These are phyloP conservation scores for Thaumetopoea pityocampa DNA, from an alignment of 1,140 invertebrate genomes.

Conservation along the genomic window DNA sequence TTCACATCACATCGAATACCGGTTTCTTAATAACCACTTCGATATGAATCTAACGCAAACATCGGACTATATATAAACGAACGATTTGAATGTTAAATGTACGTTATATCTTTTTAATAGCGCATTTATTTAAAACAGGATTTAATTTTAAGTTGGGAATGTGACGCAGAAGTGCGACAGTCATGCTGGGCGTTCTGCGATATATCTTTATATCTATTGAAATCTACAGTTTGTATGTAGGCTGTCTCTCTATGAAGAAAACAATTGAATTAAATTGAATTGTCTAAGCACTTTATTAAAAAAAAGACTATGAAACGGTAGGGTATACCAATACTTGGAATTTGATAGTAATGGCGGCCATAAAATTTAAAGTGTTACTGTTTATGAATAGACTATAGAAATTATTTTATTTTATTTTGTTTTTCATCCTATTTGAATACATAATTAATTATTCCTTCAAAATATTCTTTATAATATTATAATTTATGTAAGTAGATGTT, in stretches of 20 bases:
- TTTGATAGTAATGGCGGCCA: conserved; percentile 1
- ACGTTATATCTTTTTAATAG: conserved; percentile 35
- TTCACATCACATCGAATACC: conserved; percentile 17
- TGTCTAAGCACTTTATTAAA: conserved; percentile 8
- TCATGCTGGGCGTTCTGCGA: conserved; percentile 21
- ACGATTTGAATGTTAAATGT: conserved; percentile 16
- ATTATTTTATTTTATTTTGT: too few relatives aligned
- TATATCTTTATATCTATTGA: conserved; percentile 25
- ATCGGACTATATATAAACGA: conserved; percentile 19
- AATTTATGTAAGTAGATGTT: too few relatives aligned
- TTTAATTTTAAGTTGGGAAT: conserved; percentile 27
- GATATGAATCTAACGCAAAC: conserved; percentile 29
- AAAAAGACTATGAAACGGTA: conserved; percentile 10
- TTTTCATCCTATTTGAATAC: too few relatives aligned
- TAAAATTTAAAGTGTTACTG: background rate
- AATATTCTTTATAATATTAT: too few relatives aligned
- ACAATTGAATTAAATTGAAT: conserved; percentile 25
- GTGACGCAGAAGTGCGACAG: conserved; percentile 14
- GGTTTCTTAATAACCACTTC: conserved; percentile 23
- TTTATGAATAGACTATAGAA: too few relatives aligned
- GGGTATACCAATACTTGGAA: background rate
- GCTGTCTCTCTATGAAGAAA: conserved; percentile 23
- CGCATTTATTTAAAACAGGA: conserved; percentile 35
- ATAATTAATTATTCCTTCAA: too few relatives aligned
- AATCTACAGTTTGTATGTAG: conserved; percentile 23